phyloP scores from a whole-genome alignment of 2,888 invertebrate species.

The Mycalesis mineus region DNA sequence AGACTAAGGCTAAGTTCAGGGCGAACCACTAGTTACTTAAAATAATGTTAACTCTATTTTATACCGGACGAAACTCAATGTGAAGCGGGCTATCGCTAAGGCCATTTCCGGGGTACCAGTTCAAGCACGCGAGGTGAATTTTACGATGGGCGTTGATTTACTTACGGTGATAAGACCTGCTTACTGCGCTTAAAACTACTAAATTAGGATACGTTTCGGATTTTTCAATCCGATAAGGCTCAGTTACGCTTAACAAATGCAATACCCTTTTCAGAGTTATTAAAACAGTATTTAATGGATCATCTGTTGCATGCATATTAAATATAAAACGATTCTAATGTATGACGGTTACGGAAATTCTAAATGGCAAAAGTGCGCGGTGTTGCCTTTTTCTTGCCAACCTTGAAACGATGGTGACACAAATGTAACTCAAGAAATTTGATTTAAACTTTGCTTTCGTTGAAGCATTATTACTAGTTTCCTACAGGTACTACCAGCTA shows the following conservation, averaged over 20 bases:
- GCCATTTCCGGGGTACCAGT: slow-evolving; percentile 61
- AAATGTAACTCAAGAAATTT: too few species aligned
- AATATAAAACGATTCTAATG: too few species aligned
- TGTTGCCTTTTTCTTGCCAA: too few species aligned
- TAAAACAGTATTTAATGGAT: neutral
- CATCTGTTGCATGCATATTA: too few species aligned
- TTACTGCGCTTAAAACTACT: slow-evolving; percentile 44
- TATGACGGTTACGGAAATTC: too few species aligned
- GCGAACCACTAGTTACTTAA: neutral
- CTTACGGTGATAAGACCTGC: slow-evolving; percentile 46
- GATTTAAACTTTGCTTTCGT: too few species aligned
- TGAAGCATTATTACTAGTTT: too few species aligned
- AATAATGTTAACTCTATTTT: slow-evolving; percentile 5
- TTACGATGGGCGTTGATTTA: slow-evolving; percentile 63
- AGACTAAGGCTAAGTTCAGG: slow-evolving; percentile 13
- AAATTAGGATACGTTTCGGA: slow-evolving; percentile 46
- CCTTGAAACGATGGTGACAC: too few species aligned
- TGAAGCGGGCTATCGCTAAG: slow-evolving; percentile 38
- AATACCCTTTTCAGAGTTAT: neutral
- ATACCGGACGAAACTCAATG: slow-evolving; percentile 13
- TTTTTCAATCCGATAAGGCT: slow-evolving; percentile 27
- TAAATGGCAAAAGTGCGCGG: too few species aligned
- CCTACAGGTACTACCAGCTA: too few species aligned
- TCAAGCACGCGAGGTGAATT: slow-evolving; percentile 53
- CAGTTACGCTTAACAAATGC: neutral